Conservation (phyloP, 1,140 invertebrate genomes). For the Centruroides vittatus region DNA sequence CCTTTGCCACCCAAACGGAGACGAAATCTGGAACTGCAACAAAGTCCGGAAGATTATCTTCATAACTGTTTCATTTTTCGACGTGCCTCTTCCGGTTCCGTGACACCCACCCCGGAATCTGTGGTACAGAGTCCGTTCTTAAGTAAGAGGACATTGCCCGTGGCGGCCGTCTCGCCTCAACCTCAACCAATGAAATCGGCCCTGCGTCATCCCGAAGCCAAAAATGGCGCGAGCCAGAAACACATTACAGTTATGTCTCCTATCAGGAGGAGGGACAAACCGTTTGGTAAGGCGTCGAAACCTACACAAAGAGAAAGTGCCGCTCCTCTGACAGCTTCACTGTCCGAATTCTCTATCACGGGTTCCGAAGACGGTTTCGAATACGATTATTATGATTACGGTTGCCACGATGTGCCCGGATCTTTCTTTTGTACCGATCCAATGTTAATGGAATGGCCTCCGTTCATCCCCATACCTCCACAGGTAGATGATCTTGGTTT, state of each 20-base stretch:
- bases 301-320: constrained; percentile 12
- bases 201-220: background rate
- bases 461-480: constrained; percentile 14
- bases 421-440: constrained; percentile 17
- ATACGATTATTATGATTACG: constrained; percentile 19
- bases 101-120: no score
- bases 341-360: constrained; percentile 14
- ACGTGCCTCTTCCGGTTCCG: constrained; percentile 1
- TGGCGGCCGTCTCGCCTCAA: background rate
- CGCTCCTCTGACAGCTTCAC: constrained; percentile 11
- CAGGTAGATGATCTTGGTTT: constrained; percentile 7
- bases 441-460: constrained; percentile 12
- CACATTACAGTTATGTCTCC: constrained; percentile 2
- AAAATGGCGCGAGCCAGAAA: background rate
- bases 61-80: constrained; percentile 13
- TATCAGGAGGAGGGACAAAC: constrained; percentile 2
- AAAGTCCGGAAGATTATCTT: constrained; percentile 14
- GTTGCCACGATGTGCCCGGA: constrained; percentile 15
- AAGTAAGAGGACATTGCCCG: background rate
- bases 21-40: background rate
- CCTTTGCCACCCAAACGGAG: background rate
- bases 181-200: background rate
- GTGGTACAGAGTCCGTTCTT: no score
- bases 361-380: constrained; percentile 17
- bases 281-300: background rate